phyloP scores from a whole-genome alignment of 2,888 invertebrate species.

The Bellardia pandia region DNA sequence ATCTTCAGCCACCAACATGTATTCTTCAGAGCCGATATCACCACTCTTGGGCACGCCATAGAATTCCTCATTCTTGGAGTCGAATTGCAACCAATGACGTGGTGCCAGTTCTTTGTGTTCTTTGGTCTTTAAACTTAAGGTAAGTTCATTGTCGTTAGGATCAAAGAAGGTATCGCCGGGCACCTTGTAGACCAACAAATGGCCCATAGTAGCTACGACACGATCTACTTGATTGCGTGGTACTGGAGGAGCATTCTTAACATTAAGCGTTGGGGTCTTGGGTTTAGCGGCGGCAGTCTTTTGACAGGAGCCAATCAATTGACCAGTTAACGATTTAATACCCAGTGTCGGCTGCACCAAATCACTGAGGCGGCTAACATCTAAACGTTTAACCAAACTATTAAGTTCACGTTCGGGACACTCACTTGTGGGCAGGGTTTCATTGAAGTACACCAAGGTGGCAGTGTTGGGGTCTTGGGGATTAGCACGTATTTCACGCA shows the following conservation, averaged over 20 bases:
- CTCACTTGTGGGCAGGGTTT: constrained; percentile 89
- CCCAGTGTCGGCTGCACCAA: constrained; percentile 88
- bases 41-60: constrained; percentile 91
- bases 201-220: constrained; percentile 92
- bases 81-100: constrained; percentile 94
- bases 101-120: constrained; percentile 88
- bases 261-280: constrained; percentile 85
- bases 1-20: constrained; percentile 91
- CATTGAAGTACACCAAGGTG: constrained; percentile 91
- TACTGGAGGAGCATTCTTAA: constrained; percentile 90
- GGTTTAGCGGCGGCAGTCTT: constrained; percentile 84
- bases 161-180: constrained; percentile 96
- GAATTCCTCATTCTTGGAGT: constrained; percentile 94
- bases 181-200: constrained; percentile 91
- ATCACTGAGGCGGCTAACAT: constrained; percentile 85
- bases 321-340: constrained; percentile 87
- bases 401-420: constrained; percentile 92
- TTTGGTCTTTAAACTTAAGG: constrained; percentile 89
- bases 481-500: constrained; percentile 83
- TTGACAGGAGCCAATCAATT: constrained; percentile 89
- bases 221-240: constrained; percentile 94
- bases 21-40: constrained; percentile 90
- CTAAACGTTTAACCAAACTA: constrained; percentile 85
- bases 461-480: constrained; percentile 84
- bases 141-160: constrained; percentile 92